A percentile compares a stretch with the other conserved stretches of the same genome.
phyloP scores from a whole-genome alignment of 2,797 vertebrate genomes.

The Gymnothorax reevesii region DNA sequence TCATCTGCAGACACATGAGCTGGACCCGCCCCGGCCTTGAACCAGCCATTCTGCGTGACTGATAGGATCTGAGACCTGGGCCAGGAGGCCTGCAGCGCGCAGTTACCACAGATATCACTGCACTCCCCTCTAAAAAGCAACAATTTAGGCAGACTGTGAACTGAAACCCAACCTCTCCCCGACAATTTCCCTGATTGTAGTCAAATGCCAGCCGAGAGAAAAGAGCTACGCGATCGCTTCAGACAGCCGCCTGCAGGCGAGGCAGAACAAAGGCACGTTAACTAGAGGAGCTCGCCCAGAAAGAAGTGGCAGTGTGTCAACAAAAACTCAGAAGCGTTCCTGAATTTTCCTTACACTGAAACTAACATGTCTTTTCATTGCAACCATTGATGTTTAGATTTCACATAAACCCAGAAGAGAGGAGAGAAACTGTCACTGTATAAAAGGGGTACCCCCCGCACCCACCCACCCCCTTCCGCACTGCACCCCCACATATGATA shows the following conservation, averaged over 20 bases:
- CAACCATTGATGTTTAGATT: conserved; percentile 60
- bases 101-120: conserved; percentile 44
- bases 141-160: conserved; percentile 66
- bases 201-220: conserved; percentile 59
- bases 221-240: conserved; percentile 57
- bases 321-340: conserved; percentile 20
- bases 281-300: conserved; percentile 37
- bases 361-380: conserved; percentile 52
- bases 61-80: conserved; percentile 65
- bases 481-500: conserved; percentile 55
- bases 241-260: conserved; percentile 65
- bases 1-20: conserved; percentile 71
- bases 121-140: conserved; percentile 55
- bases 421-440: conserved; percentile 53
- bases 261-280: conserved; percentile 61
- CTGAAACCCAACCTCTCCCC: conserved; percentile 64
- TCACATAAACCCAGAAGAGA: conserved; percentile 32
- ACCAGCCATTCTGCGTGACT: conserved; percentile 54
- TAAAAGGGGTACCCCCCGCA: conserved; percentile 52
- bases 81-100: conserved; percentile 47
- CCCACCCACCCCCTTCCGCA: not conserved
- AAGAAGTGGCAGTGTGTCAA: conserved; percentile 26
- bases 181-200: conserved; percentile 69
- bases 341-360: conserved; percentile 36
- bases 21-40: conserved; percentile 57